A percentile compares a stretch with the other conserved stretches of the same genome.
These are phyloP conservation scores for Tauraco hartlaubi DNA, from an alignment of 2,797 vertebrate species.

Conservation along the genomic window DNA sequence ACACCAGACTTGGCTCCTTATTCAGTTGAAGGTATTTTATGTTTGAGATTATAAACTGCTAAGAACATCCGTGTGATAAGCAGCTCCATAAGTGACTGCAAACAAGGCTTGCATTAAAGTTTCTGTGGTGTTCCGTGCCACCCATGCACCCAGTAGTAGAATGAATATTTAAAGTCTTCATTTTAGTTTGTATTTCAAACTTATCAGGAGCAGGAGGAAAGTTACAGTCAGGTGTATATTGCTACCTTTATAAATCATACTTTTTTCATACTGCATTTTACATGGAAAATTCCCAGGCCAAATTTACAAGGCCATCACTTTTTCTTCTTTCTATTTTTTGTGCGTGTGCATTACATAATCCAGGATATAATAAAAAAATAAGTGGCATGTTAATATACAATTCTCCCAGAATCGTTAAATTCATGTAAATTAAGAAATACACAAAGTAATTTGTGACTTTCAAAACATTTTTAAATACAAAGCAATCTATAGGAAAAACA, in stretches of 20 bases:
- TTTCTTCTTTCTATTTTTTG: background rate
- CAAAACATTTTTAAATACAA: background rate
- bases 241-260: background rate
- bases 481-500: background rate
- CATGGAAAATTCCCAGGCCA: background rate
- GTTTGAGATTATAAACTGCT: background rate
- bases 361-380: background rate
- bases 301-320: background rate
- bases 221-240: background rate
- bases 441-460: background rate
- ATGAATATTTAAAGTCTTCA: background rate
- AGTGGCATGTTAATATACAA: rapidly evolving
- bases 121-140: background rate
- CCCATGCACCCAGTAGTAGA: background rate
- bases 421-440: background rate
- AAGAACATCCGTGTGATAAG: background rate
- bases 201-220: rapidly evolving
- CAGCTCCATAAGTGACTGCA: background rate
- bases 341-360: background rate
- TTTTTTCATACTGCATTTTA: background rate
- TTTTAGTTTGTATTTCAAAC: background rate
- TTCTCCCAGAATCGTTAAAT: background rate
- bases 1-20: background rate
- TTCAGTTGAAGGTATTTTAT: background rate
- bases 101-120: background rate